Percentiles rank a stretch among this genome's conserved stretches.
phyloP scores from a whole-genome alignment of 2,113 vertebrate species.

The Crotophaga sulcirostris region DNA sequence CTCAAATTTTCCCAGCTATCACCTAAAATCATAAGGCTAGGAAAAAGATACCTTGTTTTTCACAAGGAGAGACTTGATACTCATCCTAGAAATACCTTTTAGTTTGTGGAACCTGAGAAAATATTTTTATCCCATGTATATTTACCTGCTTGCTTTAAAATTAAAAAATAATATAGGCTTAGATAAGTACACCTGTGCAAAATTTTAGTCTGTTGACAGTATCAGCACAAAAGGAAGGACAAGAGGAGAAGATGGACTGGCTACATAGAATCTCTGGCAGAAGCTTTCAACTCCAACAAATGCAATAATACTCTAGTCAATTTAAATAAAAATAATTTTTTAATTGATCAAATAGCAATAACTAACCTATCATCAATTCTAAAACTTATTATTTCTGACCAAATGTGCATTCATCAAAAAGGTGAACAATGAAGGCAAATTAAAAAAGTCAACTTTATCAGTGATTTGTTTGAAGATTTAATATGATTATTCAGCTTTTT shows the following conservation, averaged over 20 bases:
- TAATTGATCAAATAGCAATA: background rate
- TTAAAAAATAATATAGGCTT: background rate
- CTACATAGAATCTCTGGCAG: background rate
- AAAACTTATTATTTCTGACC: background rate
- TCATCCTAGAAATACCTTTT: background rate
- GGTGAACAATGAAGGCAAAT: background rate
- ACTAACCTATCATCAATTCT: background rate
- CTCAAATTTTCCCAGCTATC: background rate
- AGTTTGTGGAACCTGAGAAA: background rate
- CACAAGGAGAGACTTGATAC: background rate
- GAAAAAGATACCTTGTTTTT: background rate
- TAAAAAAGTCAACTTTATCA: background rate
- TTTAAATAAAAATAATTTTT: background rate
- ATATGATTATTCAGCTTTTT: background rate
- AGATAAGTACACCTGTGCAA: background rate
- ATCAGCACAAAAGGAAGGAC: background rate
- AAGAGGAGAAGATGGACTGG: background rate
- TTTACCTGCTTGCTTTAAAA: background rate
- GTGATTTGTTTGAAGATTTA: background rate
- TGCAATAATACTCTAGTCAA: background rate
- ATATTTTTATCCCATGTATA: background rate
- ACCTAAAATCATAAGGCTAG: background rate
- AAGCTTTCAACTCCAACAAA: background rate
- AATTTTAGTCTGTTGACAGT: background rate
- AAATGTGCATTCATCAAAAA: background rate